A percentile compares a stretch with the other conserved stretches of the same genome.
phyloP scores from a whole-genome alignment of 2,888 invertebrate genomes.

The Lasioglossum leucozonium region DNA sequence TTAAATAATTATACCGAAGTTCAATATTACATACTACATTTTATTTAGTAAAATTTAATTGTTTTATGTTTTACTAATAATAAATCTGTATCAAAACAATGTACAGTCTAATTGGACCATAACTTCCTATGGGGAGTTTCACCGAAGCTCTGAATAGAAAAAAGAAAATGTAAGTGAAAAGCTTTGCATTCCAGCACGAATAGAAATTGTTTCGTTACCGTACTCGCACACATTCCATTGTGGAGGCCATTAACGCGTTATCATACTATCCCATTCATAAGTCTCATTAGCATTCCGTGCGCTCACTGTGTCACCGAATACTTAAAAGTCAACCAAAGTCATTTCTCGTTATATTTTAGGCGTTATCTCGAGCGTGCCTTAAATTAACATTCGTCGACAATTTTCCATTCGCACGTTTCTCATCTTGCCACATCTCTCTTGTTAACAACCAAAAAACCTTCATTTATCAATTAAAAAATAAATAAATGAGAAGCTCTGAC shows the following conservation, averaged over 20 bases:
- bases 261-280: constrained; percentile 42
- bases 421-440: neutral
- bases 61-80: neutral
- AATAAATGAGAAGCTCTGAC: neutral
- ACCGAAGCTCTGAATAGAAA: too few relatives aligned
- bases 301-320: constrained; percentile 21
- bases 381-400: neutral
- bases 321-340: constrained; percentile 25
- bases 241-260: constrained; percentile 12
- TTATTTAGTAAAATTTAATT: too few relatives aligned
- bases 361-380: constrained; percentile 9
- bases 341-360: constrained; percentile 16
- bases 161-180: neutral
- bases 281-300: constrained; percentile 41
- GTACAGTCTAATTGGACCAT: too few relatives aligned
- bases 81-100: neutral
- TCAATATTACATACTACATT: too few relatives aligned
- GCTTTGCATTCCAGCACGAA: neutral
- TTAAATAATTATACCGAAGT: too few relatives aligned
- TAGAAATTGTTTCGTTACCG: constrained; percentile 1
- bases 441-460: neutral
- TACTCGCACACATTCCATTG: neutral
- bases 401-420: neutral
- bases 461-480: neutral
- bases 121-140: too few relatives aligned